Base-by-base conservation (phyloP, 53 echinoderm and acorn worm species). In the Holothuria leucospilota region DNA sequence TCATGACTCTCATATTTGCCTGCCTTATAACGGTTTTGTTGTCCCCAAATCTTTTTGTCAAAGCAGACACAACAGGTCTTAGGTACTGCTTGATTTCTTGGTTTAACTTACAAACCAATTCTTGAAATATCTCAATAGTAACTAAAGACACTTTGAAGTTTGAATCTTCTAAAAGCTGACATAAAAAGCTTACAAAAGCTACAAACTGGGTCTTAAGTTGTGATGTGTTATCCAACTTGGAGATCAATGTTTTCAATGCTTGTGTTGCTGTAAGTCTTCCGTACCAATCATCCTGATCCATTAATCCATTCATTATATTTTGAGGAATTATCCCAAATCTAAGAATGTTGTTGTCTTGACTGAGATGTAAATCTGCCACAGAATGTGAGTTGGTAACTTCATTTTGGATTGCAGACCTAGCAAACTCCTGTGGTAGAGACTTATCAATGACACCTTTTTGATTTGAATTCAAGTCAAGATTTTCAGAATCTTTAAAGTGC, bases 1-100 rank as follows among this genome's bases (percentile, higher is more conserved):
- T 95, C 81, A 99, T 91, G 53, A 99, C 95, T 82, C 93, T 94
- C 92, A 99, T 99, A 81, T 95, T 92, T 63, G 99, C 93, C 84
- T 99, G 99, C 59, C 95, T 87, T 23, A 99, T 95, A 16, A 99
- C 99, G 28, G 93, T 90, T 88, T 94, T 91, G 69, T 95, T 93
- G 71, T 99, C 99, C 28, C 99, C 99, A 72, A 99, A 95, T 75
- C 95, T 74, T 67, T 99, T 99, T 68, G 95, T 94, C 30, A 99
- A 84, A 11, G 99, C 99, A 58, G 89, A 84, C 6, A 99, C 85
- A 27, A 95, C 68, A 70, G 94, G 93, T 85, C 91, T 90, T 14
- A 99, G 90, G 85, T 89, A 95, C 70, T 89, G 92, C 71, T 99
- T 95, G 13, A 99, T 77, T 20, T 90, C 95, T 56, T 84, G 85